Evolutionary conservation across 2,113 vertebrate species (phyloP).

Genomic region (Capra hircus): DNA sequence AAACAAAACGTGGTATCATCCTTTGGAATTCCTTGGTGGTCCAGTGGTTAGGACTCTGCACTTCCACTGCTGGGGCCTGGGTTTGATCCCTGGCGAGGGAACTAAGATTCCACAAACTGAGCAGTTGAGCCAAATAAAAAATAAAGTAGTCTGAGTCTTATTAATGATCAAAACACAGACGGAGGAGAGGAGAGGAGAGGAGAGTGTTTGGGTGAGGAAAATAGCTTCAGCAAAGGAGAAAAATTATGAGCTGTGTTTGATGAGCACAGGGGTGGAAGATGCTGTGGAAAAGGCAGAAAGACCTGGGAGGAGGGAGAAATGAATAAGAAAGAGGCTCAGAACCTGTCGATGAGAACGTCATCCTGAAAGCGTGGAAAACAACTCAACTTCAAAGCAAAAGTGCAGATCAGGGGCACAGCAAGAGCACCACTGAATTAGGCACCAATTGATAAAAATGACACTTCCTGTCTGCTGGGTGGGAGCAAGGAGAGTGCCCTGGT

Average conservation of each 20-base stretch:
- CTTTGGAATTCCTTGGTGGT: neutral
- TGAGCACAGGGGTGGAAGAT: neutral
- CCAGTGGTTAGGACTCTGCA: neutral
- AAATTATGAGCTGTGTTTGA: neutral
- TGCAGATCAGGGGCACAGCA: too few relatives aligned
- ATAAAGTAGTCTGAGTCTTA: neutral
- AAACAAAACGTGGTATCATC: neutral
- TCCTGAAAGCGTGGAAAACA: neutral
- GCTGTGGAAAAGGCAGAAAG: neutral
- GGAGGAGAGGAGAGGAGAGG: neutral
- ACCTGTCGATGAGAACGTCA: rapidly evolving
- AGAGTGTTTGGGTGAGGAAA: neutral
- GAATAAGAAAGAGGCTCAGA: neutral
- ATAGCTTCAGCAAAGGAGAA: neutral
- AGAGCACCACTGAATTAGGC: neutral
- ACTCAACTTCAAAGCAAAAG: neutral
- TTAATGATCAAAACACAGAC: neutral
- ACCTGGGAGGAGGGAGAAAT: rapidly evolving
- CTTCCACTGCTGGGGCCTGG: neutral
- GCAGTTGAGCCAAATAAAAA: neutral
- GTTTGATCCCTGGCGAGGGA: neutral
- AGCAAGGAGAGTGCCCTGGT: rapidly evolving
- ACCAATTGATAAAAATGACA: rapidly evolving
- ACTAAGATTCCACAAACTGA: neutral
- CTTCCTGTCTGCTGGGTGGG: neutral